Evolutionary conservation across 2,113 vertebrate species (phyloP).

Genomic region (Speoplatyrhinus poulsoni): DNA sequence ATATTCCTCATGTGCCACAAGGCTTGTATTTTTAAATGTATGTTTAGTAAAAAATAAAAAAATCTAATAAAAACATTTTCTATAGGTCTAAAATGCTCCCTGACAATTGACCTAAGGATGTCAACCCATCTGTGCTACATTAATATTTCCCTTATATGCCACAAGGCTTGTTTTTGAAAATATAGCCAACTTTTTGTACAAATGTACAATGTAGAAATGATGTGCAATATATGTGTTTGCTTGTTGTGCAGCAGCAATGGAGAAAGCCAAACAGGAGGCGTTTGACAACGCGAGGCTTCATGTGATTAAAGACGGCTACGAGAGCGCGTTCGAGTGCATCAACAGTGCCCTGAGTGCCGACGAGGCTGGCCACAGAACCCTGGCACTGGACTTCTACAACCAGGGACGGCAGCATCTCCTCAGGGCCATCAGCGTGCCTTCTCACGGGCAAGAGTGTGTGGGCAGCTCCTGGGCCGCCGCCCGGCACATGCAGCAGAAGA

Average conservation of each 20-base stretch:
- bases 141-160: no score
- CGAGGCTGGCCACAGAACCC: slow-evolving; percentile 82
- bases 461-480: slow-evolving; percentile 86
- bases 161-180: no score
- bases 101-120: no score
- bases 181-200: no score
- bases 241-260: slow-evolving; percentile 76
- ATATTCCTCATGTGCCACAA: no score
- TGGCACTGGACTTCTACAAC: slow-evolving; percentile 84
- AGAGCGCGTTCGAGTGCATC: slow-evolving; percentile 86
- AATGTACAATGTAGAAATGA: no score
- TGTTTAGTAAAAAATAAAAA: no score
- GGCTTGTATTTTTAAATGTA: no score
- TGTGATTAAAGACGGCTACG: slow-evolving; percentile 89
- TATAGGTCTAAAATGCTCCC: no score
- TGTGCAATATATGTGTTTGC: background rate
- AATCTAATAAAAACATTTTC: no score
- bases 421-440: slow-evolving; percentile 80
- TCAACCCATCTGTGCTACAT: no score
- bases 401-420: slow-evolving; percentile 86
- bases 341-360: slow-evolving; percentile 87
- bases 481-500: slow-evolving; percentile 92
- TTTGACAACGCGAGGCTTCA: slow-evolving; percentile 83
- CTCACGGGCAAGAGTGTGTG: slow-evolving; percentile 67
- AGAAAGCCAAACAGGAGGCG: slow-evolving; percentile 76